Percentiles rank a stretch among this genome's conserved stretches.
Evolutionary conservation across 1,140 invertebrate genomes (phyloP).

Genomic region (Tenebrio molitor): DNA sequence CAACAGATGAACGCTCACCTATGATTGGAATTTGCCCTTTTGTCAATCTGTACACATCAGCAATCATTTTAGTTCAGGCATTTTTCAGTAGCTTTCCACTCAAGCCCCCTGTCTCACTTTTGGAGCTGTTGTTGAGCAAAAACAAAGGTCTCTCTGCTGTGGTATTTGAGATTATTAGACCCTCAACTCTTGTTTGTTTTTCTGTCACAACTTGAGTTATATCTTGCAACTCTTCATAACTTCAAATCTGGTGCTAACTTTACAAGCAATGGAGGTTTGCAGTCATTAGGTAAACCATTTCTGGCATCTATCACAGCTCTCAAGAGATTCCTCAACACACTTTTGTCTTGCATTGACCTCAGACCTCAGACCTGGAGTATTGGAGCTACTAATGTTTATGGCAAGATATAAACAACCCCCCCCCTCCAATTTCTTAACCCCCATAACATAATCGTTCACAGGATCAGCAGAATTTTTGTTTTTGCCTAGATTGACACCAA

Average conservation of each 20-base stretch:
- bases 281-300: slow-evolving; percentile 68
- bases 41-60: slow-evolving; percentile 89
- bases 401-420: slow-evolving; percentile 94
- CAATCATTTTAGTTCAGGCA: slow-evolving; percentile 88
- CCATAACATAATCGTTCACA: slow-evolving; percentile 86
- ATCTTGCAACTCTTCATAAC: slow-evolving; percentile 84
- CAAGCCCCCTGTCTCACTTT: slow-evolving; percentile 85
- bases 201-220: slow-evolving; percentile 81
- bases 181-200: slow-evolving; percentile 84
- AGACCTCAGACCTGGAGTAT: slow-evolving; percentile 97
- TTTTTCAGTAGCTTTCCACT: slow-evolving; percentile 89
- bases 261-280: slow-evolving; percentile 82
- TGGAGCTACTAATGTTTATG: slow-evolving; percentile 93
- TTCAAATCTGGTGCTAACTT: slow-evolving; percentile 96
- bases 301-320: slow-evolving; percentile 76
- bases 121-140: slow-evolving; percentile 65
- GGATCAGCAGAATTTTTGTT: slow-evolving; percentile 89
- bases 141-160: slow-evolving; percentile 80
- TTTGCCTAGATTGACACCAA: slow-evolving; percentile 96
- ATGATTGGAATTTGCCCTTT: slow-evolving; percentile 70
- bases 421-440: slow-evolving; percentile 81
- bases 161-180: slow-evolving; percentile 95
- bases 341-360: slow-evolving; percentile 84
- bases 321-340: slow-evolving; percentile 81
- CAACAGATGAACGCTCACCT: too few species aligned